These are phyloP conservation scores for Lampris incognitus DNA, from an alignment of 2,113 vertebrate species.

Conservation along the genomic window DNA sequence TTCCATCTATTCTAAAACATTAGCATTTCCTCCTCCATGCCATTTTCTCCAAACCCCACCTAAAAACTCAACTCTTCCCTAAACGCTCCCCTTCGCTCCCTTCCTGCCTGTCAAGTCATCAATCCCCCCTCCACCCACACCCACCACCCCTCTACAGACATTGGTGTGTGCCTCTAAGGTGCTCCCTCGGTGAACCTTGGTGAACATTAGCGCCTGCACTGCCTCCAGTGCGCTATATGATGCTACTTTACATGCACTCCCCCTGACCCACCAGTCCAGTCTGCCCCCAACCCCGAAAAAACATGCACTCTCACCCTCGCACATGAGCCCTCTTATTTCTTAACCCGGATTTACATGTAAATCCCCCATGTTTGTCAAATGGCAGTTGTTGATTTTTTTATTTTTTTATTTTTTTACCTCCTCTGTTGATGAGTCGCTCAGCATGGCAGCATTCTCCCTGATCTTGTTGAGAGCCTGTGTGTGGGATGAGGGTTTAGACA, in stretches of 20 bases:
- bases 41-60: constrained; percentile 28
- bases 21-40: constrained; percentile 9
- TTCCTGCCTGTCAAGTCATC: constrained; percentile 31
- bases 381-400: background rate
- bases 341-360: background rate
- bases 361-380: background rate
- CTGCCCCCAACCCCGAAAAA: background rate
- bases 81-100: constrained; percentile 25
- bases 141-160: too few relatives aligned
- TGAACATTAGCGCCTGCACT: constrained; percentile 30
- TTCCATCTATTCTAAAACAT: background rate
- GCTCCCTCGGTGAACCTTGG: constrained; percentile 43
- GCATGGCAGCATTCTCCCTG: constrained; percentile 9
- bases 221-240: too few relatives aligned
- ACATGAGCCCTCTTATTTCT: background rate
- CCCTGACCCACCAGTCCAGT: background rate
- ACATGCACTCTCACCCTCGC: background rate
- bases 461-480: constrained; percentile 49
- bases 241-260: constrained; percentile 4
- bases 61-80: constrained; percentile 6
- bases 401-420: background rate
- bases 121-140: constrained; percentile 40
- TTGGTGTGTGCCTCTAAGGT: constrained; percentile 3
- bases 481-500: constrained; percentile 69
- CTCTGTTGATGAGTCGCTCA: constrained; percentile 21